Conservation (phyloP, 2,797 vertebrate species). For the Iguana delicatissima region DNA sequence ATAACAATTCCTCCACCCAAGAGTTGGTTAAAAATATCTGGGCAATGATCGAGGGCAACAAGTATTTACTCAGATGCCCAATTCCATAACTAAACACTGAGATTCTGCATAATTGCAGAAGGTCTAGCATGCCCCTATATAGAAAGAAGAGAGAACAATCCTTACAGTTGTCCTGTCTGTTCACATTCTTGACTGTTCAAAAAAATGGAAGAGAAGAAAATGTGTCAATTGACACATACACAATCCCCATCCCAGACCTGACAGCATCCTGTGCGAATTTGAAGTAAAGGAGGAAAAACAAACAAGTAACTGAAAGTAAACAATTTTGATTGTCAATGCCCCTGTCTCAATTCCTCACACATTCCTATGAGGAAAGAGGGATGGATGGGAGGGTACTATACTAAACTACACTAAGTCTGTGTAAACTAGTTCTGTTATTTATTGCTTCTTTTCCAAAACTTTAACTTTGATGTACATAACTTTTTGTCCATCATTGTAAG, state of each 20-base stretch:
- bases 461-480: neutral
- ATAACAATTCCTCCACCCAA: neutral
- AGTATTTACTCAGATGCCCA: too few relatives aligned
- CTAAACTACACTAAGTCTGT: neutral
- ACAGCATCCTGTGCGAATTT: too few relatives aligned
- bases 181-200: neutral
- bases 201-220: neutral
- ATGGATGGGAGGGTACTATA: neutral
- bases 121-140: neutral
- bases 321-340: neutral
- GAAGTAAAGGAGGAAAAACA: too few relatives aligned
- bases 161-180: neutral
- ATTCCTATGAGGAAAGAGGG: neutral
- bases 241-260: neutral
- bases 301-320: neutral
- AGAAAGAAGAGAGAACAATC: neutral
- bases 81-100: too few relatives aligned
- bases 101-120: neutral
- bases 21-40: too few relatives aligned
- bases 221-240: neutral
- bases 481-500: neutral
- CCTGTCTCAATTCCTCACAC: neutral
- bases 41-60: too few relatives aligned
- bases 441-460: slow-evolving; percentile 10
- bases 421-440: slow-evolving; percentile 6